phyloP scores from a whole-genome alignment of 2,113 vertebrate genomes.

The Martes martes region DNA sequence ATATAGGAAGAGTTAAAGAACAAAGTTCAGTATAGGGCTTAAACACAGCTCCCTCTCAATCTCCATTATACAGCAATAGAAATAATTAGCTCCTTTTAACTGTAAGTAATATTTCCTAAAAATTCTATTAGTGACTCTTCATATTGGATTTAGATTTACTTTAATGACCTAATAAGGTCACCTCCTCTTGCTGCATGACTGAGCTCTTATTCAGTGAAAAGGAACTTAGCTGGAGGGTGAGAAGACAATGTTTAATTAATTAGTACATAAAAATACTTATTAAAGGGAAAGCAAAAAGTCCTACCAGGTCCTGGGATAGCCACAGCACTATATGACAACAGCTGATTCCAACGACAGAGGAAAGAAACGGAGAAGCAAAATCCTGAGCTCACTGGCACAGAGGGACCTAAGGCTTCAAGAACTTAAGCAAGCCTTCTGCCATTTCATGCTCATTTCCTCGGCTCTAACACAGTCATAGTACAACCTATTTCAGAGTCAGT shows the following conservation, averaged over 20 bases:
- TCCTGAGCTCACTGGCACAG: background rate
- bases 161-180: background rate
- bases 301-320: background rate
- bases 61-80: background rate
- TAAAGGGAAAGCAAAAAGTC: background rate
- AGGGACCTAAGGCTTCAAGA: background rate
- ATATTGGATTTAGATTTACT: background rate
- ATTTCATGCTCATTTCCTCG: background rate
- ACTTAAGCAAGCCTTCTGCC: background rate
- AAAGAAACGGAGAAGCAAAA: background rate
- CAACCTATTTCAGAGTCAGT: background rate
- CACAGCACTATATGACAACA: background rate
- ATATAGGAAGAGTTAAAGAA: background rate
- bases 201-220: conserved; percentile 31
- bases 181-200: background rate
- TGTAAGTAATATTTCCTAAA: background rate
- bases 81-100: background rate
- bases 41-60: background rate
- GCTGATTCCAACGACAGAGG: background rate
- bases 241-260: background rate
- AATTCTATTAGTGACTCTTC: background rate
- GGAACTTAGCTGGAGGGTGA: background rate
- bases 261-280: background rate
- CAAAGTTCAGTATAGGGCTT: background rate
- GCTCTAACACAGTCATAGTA: background rate